Conservation (phyloP, 2,888 invertebrate genomes). For the Monoplex corrugatus region DNA sequence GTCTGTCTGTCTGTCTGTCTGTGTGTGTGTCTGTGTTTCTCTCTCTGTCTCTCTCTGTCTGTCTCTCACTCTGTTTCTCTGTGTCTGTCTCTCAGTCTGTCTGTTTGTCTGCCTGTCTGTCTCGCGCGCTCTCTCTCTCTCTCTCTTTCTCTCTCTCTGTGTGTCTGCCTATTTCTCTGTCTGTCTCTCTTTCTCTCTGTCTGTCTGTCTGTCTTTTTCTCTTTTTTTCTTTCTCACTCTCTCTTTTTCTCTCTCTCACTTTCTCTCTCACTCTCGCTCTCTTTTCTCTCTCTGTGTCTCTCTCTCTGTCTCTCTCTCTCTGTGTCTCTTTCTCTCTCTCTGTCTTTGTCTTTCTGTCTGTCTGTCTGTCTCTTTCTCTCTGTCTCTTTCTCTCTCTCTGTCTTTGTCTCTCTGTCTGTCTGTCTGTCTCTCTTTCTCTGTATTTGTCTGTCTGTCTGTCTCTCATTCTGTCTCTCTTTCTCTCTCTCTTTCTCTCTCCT, state of each 20-base stretch:
- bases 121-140: not conserved
- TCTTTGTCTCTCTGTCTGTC: not conserved
- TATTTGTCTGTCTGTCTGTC: not conserved
- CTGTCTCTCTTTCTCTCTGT: too few species aligned
- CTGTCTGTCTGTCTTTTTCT: not conserved
- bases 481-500: not conserved
- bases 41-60: too few species aligned
- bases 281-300: not conserved
- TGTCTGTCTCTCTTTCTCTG: not conserved
- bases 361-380: not conserved
- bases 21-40: too few species aligned
- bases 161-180: too few species aligned
- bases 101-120: too few species aligned
- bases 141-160: too few species aligned
- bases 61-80: too few species aligned
- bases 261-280: not conserved
- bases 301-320: not conserved
- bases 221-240: not conserved
- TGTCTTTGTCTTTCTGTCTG: not conserved
- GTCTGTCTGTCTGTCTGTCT: too few species aligned
- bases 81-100: too few species aligned
- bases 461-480: not conserved
- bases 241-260: not conserved
- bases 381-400: constrained; percentile 16
- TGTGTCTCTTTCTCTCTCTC: not conserved